Evolutionary conservation across 2,797 vertebrate genomes (phyloP), one percentile per base, ranked within the genome.

Genomic region (Lutjanus campechanus): DNA sequence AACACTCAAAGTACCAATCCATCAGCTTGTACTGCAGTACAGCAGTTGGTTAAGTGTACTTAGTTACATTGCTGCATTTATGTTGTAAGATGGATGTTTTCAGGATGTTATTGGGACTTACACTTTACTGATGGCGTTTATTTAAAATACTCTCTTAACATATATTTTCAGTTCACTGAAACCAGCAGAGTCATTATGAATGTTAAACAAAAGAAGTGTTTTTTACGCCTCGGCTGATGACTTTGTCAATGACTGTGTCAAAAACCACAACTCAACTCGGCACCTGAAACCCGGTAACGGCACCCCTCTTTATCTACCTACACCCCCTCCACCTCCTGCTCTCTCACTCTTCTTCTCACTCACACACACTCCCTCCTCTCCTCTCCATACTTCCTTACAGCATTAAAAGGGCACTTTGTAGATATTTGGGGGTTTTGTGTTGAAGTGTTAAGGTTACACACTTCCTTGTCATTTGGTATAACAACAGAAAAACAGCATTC

Each of bases 401-500:
- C 90, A 85, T 93, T 93, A 88, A 94, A 94, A 86, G 90, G 90
- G 80, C 93, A 94, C 93, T 95, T 95, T 88, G 93, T 92, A 95
- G 93, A 95, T 94, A 95, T 96, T 94, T 91, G 92, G 88, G 81
- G 89, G 87, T 81, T 93, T 95, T 95, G 93, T 96, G 93, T 91
- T 72, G 68, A 93, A 94, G 95, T 95, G 95, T 95, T 94, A 94
- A 93, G 91, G 92, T 92, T 92, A 96, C 95, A 95, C 93, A 95
- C 95, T 96, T 96, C 95, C 95, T 96, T 95, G 95, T 96, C 91
- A 93, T 94, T 94, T 95, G 91, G 96, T 95, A 96, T 96, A 96
- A 96, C 95, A 96, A 96, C 94, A 96, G 95, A 95, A 95, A 94
- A 94, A 89, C 90, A 91, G 87, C 88, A 83, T 88, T 85, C 91